Percentiles rank a stretch among this genome's conserved stretches.
phyloP scores from a whole-genome alignment of 1,140 invertebrate genomes.

The Argopecten irradians region DNA sequence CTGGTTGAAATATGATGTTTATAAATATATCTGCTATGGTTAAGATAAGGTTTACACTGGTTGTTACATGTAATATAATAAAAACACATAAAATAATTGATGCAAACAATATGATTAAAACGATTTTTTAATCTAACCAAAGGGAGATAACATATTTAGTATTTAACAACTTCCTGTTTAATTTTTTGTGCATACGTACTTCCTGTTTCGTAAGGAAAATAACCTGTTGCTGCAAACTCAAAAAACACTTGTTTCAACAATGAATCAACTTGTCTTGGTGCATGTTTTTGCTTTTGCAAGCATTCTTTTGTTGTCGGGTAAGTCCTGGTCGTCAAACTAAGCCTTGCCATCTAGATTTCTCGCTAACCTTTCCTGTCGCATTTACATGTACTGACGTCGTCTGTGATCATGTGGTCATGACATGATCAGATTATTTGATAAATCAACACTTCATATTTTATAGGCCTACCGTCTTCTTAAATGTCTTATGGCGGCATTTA shows the following conservation, averaged over 20 bases:
- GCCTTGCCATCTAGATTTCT: not conserved
- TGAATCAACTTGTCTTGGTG: not conserved
- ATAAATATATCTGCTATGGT: too few species aligned
- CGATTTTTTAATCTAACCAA: not conserved
- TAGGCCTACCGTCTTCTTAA: too few species aligned
- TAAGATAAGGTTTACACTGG: not conserved
- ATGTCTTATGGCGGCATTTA: too few species aligned
- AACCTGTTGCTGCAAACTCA: not conserved
- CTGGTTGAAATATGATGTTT: not conserved
- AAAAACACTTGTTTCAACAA: not conserved
- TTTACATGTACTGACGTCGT: slow-evolving; percentile 4
- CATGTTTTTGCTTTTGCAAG: not conserved
- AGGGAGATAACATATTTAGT: not conserved
- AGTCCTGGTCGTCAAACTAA: not conserved
- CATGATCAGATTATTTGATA: not conserved
- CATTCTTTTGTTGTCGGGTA: not conserved
- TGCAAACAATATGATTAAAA: not conserved
- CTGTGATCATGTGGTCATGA: not conserved
- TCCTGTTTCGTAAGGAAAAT: not conserved
- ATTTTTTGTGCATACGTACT: not conserved
- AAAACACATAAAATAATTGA: not conserved
- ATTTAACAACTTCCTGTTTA: not conserved
- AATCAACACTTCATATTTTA: too few species aligned
- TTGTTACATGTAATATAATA: not conserved
- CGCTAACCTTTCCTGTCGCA: not conserved